phyloP scores from a whole-genome alignment of 2,113 vertebrate species.

The Ahaetulla prasina region DNA sequence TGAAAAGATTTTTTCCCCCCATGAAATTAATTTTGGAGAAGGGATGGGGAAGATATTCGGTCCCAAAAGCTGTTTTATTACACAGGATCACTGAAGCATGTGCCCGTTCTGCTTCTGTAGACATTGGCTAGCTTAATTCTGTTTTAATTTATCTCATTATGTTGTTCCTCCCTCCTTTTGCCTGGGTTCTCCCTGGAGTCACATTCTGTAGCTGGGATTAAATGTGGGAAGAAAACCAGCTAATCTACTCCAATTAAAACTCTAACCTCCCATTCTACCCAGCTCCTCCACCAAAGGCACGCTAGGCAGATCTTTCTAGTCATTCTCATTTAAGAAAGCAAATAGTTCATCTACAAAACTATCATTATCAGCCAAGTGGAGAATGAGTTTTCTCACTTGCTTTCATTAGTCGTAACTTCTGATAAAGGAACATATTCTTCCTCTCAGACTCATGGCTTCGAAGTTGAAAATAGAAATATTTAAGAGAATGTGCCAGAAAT shows the following conservation, averaged over 20 bases:
- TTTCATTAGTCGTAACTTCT: slow-evolving; percentile 45
- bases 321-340: neutral
- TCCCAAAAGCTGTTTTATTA: neutral
- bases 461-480: slow-evolving; percentile 29
- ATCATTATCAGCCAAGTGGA: slow-evolving; percentile 14
- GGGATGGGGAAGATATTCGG: neutral
- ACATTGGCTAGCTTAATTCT: slow-evolving; percentile 14
- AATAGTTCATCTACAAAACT: slow-evolving; percentile 22
- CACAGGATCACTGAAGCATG: neutral
- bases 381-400: slow-evolving; percentile 11
- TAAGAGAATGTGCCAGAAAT: neutral
- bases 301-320: neutral
- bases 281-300: neutral
- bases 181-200: neutral
- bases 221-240: neutral
- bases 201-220: neutral
- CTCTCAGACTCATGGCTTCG: slow-evolving; percentile 28
- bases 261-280: slow-evolving; percentile 19
- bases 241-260: neutral
- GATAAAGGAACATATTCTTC: slow-evolving; percentile 19
- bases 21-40: neutral
- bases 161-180: neutral
- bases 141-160: neutral
- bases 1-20: neutral
- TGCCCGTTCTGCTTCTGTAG: neutral